Evolutionary conservation across 2,113 vertebrate species (phyloP).

Genomic region (Junco hyemalis): DNA sequence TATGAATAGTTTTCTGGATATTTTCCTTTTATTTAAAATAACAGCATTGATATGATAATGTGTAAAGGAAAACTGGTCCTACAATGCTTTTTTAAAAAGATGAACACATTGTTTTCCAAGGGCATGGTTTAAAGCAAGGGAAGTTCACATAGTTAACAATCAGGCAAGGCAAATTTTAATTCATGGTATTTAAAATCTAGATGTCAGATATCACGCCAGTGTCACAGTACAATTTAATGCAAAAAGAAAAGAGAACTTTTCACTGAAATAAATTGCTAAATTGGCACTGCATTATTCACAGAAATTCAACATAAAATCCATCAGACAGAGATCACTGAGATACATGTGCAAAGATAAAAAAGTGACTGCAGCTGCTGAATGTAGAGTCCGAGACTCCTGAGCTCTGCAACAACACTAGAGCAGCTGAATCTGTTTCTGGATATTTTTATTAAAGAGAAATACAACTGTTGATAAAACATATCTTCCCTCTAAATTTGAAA

Average conservation of each 20-base stretch:
- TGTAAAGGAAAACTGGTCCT: background rate
- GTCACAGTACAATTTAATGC: background rate
- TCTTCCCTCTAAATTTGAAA: background rate
- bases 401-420: background rate
- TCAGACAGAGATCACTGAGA: background rate
- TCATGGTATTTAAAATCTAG: background rate
- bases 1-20: conserved; percentile 37
- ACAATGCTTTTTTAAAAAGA: background rate
- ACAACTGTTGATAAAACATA: background rate
- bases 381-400: background rate
- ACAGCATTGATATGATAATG: background rate
- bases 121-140: background rate
- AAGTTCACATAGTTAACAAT: background rate
- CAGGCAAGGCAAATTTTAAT: background rate
- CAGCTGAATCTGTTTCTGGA: background rate
- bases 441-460: background rate
- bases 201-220: background rate
- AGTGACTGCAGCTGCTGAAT: background rate
- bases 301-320: background rate
- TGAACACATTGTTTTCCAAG: background rate
- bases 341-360: background rate
- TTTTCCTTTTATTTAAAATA: background rate
- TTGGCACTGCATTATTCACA: background rate
- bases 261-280: background rate
- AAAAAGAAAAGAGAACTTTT: background rate